A percentile compares a stretch with the other conserved stretches of the same genome.
Evolutionary conservation across 2,113 vertebrate species (phyloP).

Genomic region (Copsychus sechellarum): DNA sequence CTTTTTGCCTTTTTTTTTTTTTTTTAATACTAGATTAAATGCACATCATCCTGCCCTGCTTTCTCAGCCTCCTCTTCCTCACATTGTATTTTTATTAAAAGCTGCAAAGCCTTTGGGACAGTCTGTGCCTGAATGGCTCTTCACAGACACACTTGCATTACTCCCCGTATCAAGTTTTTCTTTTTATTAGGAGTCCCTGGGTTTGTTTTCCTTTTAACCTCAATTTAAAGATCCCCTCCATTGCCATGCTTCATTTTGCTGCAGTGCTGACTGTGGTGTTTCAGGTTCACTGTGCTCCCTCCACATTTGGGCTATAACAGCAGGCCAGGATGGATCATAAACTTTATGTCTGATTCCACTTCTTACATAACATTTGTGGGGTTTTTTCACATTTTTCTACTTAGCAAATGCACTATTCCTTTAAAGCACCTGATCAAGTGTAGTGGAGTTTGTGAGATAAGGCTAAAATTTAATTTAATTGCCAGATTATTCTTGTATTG

Average conservation of each 20-base stretch:
- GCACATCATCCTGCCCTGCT: background rate
- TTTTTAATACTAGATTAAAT: background rate
- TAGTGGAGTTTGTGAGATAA: background rate
- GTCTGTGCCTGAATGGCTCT: background rate
- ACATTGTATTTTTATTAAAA: background rate
- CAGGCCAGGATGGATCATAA: background rate
- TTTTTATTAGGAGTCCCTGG: background rate
- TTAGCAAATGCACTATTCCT: background rate
- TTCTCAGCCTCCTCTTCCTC: background rate
- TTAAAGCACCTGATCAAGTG: background rate
- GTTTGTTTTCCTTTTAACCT: background rate
- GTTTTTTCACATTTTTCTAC: background rate
- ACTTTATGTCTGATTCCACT: background rate
- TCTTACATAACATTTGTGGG: background rate
- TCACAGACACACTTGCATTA: background rate
- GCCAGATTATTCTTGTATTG: background rate
- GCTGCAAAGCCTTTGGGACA: background rate
- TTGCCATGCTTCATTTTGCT: background rate
- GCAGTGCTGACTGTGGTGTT: background rate
- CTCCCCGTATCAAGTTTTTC: background rate
- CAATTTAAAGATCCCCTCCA: background rate
- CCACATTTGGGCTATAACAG: background rate
- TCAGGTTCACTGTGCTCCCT: background rate
- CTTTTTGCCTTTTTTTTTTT: accelerated
- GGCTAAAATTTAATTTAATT: background rate